A percentile compares a stretch with the other conserved stretches of the same genome.
Evolutionary conservation across 23 tunicate genomes (phyloP).

Genomic region (Phallusia fumigata): DNA sequence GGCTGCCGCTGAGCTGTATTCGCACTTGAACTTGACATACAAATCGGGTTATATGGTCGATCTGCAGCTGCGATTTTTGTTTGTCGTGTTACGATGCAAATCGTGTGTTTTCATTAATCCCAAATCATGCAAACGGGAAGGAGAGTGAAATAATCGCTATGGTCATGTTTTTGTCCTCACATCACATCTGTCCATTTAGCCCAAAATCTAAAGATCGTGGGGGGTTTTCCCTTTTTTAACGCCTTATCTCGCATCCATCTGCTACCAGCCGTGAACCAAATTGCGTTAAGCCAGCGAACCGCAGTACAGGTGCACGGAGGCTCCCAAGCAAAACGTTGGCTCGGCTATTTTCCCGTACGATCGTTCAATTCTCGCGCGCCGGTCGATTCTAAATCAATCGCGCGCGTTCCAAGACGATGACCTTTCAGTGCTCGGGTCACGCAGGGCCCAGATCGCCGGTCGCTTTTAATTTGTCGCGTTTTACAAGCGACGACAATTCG

Average conservation of each 20-base stretch:
- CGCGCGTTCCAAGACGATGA: background rate
- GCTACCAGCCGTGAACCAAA: slow-evolving; percentile 1
- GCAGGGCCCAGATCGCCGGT: background rate
- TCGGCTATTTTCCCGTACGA: background rate
- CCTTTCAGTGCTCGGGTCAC: background rate
- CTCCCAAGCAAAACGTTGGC: background rate
- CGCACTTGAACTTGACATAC: no score
- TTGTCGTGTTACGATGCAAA: no score
- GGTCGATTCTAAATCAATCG: background rate
- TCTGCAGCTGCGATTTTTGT: no score
- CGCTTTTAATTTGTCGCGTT: slow-evolving; percentile 8
- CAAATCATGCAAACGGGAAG: no score
- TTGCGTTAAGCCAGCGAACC: slow-evolving; percentile 4
- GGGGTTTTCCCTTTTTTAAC: background rate
- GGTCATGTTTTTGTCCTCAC: no score
- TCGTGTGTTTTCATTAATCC: no score
- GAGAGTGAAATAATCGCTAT: no score
- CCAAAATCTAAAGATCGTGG: no score
- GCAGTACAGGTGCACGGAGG: background rate
- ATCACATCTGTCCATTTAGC: no score
- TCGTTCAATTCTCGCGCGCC: background rate
- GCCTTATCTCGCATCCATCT: slow-evolving; percentile 10
- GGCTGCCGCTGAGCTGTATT: no score
- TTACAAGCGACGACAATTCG: background rate
- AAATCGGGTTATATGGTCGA: no score